Evolutionary conservation across 2,888 invertebrate genomes (phyloP), one percentile per base, ranked within the genome.

Genomic region (Cristatella mucedo): DNA sequence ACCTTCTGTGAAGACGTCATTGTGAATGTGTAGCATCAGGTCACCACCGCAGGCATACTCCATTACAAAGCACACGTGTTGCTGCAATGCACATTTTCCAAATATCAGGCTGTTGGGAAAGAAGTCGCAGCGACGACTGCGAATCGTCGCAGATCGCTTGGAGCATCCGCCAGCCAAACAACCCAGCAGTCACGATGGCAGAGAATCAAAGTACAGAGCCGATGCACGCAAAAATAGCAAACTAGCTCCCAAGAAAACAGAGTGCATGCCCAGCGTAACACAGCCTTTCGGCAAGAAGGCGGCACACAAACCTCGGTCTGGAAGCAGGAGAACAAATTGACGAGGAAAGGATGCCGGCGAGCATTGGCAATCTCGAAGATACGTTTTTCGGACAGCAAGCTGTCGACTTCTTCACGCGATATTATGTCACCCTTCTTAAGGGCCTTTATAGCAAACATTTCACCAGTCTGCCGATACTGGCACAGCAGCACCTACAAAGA

Each of bases 11-110:
- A 99, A 99, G 30, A 93, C 93, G 67, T 97, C 95, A 32, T 91
- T 87, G 68, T 99, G 97, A 55, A 99, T 99, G 70, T 99, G 97
- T 86, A 97, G 93, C 97, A 97, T 97, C 50, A 97, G 76, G 71
- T 95, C 95, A 41, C 95, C 95, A 43, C 95, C 95, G 53, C 89
- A 89, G 36, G 93, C 93, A 71, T 97, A 97, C 68, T 99, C 97
- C 95, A 97, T 75, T 32, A 97, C 95, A 71, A 97, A 97, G 69
- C 95, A 93, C 32, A 97, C 95, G 69, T 97, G 95, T 61, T 84
- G 78, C 77, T 78, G 55, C 13, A 59, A 58, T 41, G 37, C n/a
- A n/a, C n/a, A n/a, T n/a, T n/a, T n/a, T n/a, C n/a, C n/a, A n/a
- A n/a, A n/a, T n/a, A n/a, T n/a, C n/a, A n/a, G n/a, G n/a, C n/a